Evolutionary conservation across 2,888 invertebrate species (phyloP).

Genomic region (Drosophila peninsularis): DNA sequence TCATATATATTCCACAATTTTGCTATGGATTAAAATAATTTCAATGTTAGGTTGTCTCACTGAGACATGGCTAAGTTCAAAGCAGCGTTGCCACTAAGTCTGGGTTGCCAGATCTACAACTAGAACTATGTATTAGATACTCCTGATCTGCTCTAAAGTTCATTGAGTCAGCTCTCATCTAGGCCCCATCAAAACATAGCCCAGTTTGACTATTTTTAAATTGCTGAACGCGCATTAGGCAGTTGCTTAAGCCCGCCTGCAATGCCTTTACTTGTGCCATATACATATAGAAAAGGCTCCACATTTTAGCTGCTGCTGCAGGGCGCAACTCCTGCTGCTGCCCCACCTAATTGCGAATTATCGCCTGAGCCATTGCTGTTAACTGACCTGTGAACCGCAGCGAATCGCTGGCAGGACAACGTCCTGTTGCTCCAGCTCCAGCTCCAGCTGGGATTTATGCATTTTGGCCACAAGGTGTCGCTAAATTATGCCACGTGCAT

Average conservation of each 20-base stretch:
- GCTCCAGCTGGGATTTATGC: slow-evolving; percentile 53
- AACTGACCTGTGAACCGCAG: slow-evolving; percentile 53
- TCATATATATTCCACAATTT: too few species aligned
- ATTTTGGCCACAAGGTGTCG: slow-evolving; percentile 58
- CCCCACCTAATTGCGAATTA: slow-evolving; percentile 75
- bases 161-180: too few species aligned
- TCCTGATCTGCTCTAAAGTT: too few species aligned
- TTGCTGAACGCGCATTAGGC: not conserved
- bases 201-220: not conserved
- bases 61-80: too few species aligned
- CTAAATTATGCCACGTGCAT: slow-evolving; percentile 76
- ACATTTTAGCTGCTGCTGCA: slow-evolving; percentile 28
- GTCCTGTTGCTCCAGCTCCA: slow-evolving; percentile 8
- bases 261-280: not conserved
- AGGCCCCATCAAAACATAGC: not conserved
- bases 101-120: too few species aligned
- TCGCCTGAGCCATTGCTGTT: slow-evolving; percentile 69
- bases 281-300: slow-evolving; percentile 45
- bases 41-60: too few species aligned
- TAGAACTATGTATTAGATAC: too few species aligned
- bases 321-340: slow-evolving; percentile 10
- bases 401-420: slow-evolving; percentile 3
- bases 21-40: too few species aligned
- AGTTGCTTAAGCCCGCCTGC: not conserved
- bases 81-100: too few species aligned